Evolutionary conservation across 2,113 vertebrate species (phyloP), one percentile per base, ranked within the genome.

Genomic region (Suricata suricatta): DNA sequence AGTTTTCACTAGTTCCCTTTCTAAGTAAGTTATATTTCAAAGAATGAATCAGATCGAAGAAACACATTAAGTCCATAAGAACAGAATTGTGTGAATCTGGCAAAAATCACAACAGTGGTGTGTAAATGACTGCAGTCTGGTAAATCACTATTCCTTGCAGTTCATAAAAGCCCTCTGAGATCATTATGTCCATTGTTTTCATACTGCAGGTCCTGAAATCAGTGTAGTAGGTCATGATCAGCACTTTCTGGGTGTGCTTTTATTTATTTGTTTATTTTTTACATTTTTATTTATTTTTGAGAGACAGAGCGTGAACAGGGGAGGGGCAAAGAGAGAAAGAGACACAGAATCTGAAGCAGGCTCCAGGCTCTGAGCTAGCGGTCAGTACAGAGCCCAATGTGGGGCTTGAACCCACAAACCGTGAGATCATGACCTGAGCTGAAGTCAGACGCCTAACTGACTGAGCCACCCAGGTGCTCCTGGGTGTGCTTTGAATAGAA

Each of bases 11-110:
- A 60, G 23, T 93, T 90, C 92, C 33, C 38, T 84, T 82, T 79
- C 74, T 89, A 90, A 91, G 25, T 69, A 93, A 92, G 57, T 77
- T 86, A 41, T 47, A 64, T 77, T 47, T 98, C 90, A 95, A 93
- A 93, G 25, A 95, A 92, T 12, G 25, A 94, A 57, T 80, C 68
- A 69, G 92, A 74, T 0, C 15, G 44, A 95, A 94, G 82, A 71
- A 96, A 88, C 88, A 85, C 81, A 95, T 76, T 50, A 71, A 71
- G 66, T 93, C 23, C 44, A 3, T 27, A 72, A 33, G 35, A 74
- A 81, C 29, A 60, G 17, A 89, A 66, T n/a, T 92, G 33, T 64
- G 41, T 44, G 41, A 90, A 9, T 88, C 47, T 50, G 72, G 44
- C 54, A 77, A 80, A 96, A 63, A 77, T 38, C 74, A 52, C 68